These are phyloP conservation scores for Mesorhabditis spiculigera DNA, from an alignment of 2,888 invertebrate genomes.

Conservation along the genomic window DNA sequence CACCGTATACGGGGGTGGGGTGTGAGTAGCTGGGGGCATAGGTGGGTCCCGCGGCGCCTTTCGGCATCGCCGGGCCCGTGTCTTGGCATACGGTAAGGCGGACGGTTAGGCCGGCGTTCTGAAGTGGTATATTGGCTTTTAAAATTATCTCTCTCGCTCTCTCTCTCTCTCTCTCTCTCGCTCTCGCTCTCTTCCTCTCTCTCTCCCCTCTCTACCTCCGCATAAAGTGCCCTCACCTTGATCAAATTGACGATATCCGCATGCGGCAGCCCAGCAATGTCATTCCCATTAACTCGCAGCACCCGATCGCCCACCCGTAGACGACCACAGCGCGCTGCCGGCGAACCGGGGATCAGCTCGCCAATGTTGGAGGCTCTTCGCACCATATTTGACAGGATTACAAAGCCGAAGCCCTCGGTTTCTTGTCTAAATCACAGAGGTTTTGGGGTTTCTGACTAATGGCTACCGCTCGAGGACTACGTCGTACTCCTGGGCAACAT, in stretches of 20 bases:
- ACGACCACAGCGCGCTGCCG: conserved; percentile 74
- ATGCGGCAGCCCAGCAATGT: conserved; percentile 86
- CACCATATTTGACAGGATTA: conserved; percentile 91
- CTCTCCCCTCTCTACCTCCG: not conserved
- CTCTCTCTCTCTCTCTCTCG: not conserved
- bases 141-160: not conserved
- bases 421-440: conserved; percentile 66
- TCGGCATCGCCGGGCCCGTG: conserved; percentile 22
- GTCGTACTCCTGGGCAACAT: conserved; percentile 19
- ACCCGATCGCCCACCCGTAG: conserved; percentile 82
- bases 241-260: conserved; percentile 95
- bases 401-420: conserved; percentile 96
- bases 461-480: conserved; percentile 59
- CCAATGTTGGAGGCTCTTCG: conserved; percentile 84
- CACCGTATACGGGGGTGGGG: not conserved
- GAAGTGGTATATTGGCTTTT: conserved; percentile 3
- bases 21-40: not conserved
- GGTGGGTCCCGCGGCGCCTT: conserved; percentile 15
- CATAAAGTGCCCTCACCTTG: conserved; percentile 66
- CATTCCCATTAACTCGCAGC: conserved; percentile 85
- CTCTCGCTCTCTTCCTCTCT: too few relatives aligned
- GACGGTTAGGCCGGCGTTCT: conserved; percentile 78
- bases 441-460: not conserved
- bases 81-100: conserved; percentile 60
- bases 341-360: conserved; percentile 84